Evolutionary conservation across 2,888 invertebrate genomes (phyloP).

Genomic region (Augochlorella aurata): DNA sequence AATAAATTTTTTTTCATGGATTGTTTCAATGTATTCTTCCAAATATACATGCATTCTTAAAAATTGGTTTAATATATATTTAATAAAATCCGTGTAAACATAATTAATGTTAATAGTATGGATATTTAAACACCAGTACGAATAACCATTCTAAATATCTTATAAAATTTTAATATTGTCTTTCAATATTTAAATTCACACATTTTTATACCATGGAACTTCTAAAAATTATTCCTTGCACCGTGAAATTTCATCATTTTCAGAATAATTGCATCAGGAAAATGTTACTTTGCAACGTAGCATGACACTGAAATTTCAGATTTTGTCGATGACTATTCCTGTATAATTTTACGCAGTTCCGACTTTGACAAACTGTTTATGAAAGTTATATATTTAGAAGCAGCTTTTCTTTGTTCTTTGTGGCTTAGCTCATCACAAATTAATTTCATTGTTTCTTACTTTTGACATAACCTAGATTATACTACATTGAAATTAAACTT

Average conservation of each 20-base stretch:
- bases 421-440: background rate
- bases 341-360: background rate
- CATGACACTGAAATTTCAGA: background rate
- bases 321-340: background rate
- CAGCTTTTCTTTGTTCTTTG: background rate
- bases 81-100: too few relatives aligned
- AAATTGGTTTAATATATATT: background rate
- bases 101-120: background rate
- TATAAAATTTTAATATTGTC: background rate
- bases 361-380: background rate
- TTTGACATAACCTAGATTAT: constrained; percentile 19
- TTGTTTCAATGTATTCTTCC: background rate
- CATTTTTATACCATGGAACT: background rate
- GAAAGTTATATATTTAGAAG: background rate
- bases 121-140: background rate
- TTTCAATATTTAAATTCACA: background rate
- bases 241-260: background rate
- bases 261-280: constrained; percentile 23
- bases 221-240: background rate
- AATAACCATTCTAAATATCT: background rate
- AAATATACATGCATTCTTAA: background rate
- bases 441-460: background rate
- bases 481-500: background rate
- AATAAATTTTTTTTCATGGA: background rate
- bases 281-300: background rate